Conservation (phyloP, 2,888 invertebrate species). For the Glaucopsyche alexis region DNA sequence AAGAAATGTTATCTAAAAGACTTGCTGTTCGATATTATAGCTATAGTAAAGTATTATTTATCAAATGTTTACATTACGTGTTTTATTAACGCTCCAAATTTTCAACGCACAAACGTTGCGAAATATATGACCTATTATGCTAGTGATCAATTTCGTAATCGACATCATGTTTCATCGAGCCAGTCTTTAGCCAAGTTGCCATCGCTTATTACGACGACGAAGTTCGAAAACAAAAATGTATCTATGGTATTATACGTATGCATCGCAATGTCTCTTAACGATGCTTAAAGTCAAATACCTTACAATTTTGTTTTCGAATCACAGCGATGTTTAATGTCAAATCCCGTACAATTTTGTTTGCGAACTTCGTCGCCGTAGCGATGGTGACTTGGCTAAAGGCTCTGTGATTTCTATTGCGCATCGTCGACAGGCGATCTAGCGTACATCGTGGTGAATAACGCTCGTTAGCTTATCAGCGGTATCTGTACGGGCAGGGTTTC, state of each 20-base stretch:
- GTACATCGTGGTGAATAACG: slow-evolving; percentile 61
- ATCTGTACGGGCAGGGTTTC: slow-evolving; percentile 63
- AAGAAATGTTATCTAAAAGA: not conserved
- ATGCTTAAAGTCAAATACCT: no score
- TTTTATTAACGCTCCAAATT: slow-evolving; percentile 23
- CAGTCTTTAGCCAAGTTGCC: no score
- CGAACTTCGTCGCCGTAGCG: no score
- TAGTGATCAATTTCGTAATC: slow-evolving; percentile 46
- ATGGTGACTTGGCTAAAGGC: no score
- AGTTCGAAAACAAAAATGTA: no score
- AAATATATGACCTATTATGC: slow-evolving; percentile 34
- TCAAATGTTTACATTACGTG: not conserved
- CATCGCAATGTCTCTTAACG: no score
- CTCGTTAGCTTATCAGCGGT: slow-evolving; percentile 69
- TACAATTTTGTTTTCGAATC: no score
- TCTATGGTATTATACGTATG: no score
- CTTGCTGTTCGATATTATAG: not conserved
- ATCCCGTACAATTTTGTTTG: no score
- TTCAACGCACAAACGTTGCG: slow-evolving; percentile 16
- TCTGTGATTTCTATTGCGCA: slow-evolving; percentile 33
- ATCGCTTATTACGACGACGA: no score
- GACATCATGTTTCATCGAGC: not conserved
- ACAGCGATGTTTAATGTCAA: no score
- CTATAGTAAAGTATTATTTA: slow-evolving; percentile 26
- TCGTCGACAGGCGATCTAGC: slow-evolving; percentile 42